These are phyloP conservation scores for Notodonta ziczac DNA, from an alignment of 2,888 invertebrate species.

Conservation along the genomic window DNA sequence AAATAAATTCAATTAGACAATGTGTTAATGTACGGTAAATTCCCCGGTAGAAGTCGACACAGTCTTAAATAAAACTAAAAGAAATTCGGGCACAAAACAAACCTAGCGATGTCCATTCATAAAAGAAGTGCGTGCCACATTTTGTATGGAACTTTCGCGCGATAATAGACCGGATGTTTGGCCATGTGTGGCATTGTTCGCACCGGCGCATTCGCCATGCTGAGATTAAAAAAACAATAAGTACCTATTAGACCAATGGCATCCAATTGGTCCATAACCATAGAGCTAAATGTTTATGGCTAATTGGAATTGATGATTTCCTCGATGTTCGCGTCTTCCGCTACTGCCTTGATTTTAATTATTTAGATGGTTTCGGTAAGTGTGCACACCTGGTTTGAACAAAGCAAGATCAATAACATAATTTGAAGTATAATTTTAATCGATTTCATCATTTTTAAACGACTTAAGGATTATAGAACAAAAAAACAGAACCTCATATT, in stretches of 20 bases:
- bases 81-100: constrained; percentile 40
- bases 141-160: constrained; percentile 63
- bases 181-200: constrained; percentile 72
- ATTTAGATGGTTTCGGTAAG: constrained; percentile 5
- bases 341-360: constrained; percentile 8
- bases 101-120: constrained; percentile 57
- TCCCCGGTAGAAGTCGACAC: neutral
- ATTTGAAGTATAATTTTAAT: neutral
- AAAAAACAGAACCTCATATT: too few species aligned
- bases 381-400: neutral
- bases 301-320: constrained; percentile 31
- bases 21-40: too few species aligned
- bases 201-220: constrained; percentile 48
- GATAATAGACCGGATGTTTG: constrained; percentile 79
- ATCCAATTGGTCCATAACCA: constrained; percentile 18
- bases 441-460: neutral
- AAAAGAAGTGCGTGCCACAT: constrained; percentile 53
- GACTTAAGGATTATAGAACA: too few species aligned
- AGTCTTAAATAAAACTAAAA: constrained; percentile 13
- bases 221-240: constrained; percentile 34
- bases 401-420: neutral
- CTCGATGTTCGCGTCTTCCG: constrained; percentile 30
- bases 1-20: neutral
- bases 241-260: constrained; percentile 35
- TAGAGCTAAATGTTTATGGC: constrained; percentile 17